Conservation (phyloP, 2,797 vertebrate genomes). For the Limosa lapponica region DNA sequence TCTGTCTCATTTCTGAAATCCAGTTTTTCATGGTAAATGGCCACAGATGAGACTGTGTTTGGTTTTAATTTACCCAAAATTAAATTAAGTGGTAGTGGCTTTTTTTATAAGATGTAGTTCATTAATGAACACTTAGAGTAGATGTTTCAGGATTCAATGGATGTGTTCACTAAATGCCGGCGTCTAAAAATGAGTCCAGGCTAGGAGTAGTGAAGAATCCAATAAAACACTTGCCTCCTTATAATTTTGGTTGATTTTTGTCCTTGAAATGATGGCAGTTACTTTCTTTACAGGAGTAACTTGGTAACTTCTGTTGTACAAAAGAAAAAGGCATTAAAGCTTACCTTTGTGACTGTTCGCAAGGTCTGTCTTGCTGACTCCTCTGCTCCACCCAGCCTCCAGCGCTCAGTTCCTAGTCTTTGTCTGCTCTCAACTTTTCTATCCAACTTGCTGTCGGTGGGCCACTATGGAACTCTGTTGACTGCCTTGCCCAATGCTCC, state of each 20-base stretch:
- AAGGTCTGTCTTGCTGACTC: background rate
- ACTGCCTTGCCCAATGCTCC: background rate
- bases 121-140: background rate
- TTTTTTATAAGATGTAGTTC: background rate
- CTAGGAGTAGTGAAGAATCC: background rate
- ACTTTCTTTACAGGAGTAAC: background rate
- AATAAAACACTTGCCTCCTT: background rate
- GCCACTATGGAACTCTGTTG: background rate
- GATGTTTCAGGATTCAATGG: background rate
- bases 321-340: background rate
- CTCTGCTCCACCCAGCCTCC: background rate
- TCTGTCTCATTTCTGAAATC: background rate
- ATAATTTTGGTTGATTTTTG: background rate
- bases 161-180: background rate
- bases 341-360: background rate
- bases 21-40: background rate
- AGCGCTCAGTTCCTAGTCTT: background rate
- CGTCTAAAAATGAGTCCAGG: background rate
- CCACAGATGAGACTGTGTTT: background rate
- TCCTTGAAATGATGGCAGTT: background rate
- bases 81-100: background rate
- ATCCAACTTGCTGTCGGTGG: rapidly evolving
- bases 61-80: background rate
- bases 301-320: background rate
- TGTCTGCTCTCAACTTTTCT: background rate